Base-by-base conservation (phyloP, 2,113 vertebrate species). In the Columba livia region DNA sequence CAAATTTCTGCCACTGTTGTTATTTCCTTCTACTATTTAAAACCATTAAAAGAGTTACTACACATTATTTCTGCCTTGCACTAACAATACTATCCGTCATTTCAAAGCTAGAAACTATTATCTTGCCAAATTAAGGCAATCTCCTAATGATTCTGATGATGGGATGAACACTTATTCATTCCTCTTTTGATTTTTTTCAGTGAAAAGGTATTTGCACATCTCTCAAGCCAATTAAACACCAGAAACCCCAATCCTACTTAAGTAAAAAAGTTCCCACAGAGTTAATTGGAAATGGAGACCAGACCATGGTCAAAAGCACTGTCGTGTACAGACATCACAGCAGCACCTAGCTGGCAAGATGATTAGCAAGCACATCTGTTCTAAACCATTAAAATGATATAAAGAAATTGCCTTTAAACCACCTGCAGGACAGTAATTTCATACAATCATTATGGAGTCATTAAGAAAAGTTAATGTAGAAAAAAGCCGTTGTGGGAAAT, bases 381-480 rank as follows among this genome's bases (percentile, higher is more conserved):
- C 74, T 91, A 53, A 96, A 85, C 44, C 84, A 94, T 96, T 96
- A 93, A 91, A 95, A 82, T 96, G 71, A 95, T 96, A 85, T 89
- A 94, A 95, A 84, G 86, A 89, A 80, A 96, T 93, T 96, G 44
- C 36, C 87, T 97, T 92, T 77, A 94, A 84, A 87, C 91, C 94
- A 96, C 89, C 95, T 92, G 86, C 92, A 88, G 86, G 84, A 97
- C 81, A 69, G 36, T 85, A 93, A 97, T 96, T 91, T 73, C 72
- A 90, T 79, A 64, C 11, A 71, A 50, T 78, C 79, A 90, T 94
- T 93, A 89, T 69, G 79, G n/a, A 95, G 71, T 82, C 90, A 69
- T 96, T 94, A 94, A 71, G 56, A 87, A 96, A 95, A 95, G 67
- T 74, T 93, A 94, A 94, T 88, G n/a, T 70, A 79, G 47, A 38